Percentiles rank a stretch among this genome's conserved stretches.
These are phyloP conservation scores for Corydoras sp. DNA, from an alignment of 2,113 vertebrate genomes.

Conservation along the genomic window DNA sequence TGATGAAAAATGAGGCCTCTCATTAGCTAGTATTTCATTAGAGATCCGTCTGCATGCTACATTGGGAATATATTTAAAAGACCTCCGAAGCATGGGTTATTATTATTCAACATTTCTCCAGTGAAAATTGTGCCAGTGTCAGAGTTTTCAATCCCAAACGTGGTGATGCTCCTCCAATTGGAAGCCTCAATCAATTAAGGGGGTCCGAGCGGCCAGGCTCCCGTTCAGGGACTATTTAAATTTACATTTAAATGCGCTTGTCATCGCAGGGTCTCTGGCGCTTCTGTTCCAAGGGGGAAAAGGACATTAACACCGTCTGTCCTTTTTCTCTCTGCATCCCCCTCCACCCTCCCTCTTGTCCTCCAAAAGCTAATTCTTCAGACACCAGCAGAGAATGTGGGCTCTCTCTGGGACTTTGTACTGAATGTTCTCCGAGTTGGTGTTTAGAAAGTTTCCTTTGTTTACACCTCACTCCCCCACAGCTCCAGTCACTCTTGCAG, in stretches of 20 bases:
- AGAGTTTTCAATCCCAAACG: slow-evolving; percentile 84
- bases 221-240: slow-evolving; percentile 86
- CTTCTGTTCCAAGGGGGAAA: slow-evolving; percentile 82
- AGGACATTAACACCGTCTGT: slow-evolving; percentile 88
- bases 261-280: slow-evolving; percentile 80
- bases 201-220: slow-evolving; percentile 72
- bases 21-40: slow-evolving; percentile 36
- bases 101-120: slow-evolving; percentile 59
- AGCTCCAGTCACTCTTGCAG: slow-evolving; percentile 59
- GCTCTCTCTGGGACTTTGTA: slow-evolving; percentile 49
- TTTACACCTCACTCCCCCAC: slow-evolving; percentile 76
- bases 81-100: slow-evolving; percentile 10
- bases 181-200: slow-evolving; percentile 92
- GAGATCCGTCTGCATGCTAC: slow-evolving; percentile 11
- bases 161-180: slow-evolving; percentile 78
- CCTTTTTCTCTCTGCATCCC: slow-evolving; percentile 85
- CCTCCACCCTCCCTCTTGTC: slow-evolving; percentile 80
- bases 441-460: slow-evolving; percentile 82
- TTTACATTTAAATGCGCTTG: slow-evolving; percentile 93
- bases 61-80: slow-evolving; percentile 23
- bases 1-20: slow-evolving; percentile 30
- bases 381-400: slow-evolving; percentile 42
- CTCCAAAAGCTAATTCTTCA: slow-evolving; percentile 72
- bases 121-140: slow-evolving; percentile 76
- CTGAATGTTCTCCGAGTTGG: slow-evolving; percentile 71